A percentile compares a stretch with the other conserved stretches of the same genome.
phyloP scores from a whole-genome alignment of 2,113 vertebrate genomes.

The Equus quagga region DNA sequence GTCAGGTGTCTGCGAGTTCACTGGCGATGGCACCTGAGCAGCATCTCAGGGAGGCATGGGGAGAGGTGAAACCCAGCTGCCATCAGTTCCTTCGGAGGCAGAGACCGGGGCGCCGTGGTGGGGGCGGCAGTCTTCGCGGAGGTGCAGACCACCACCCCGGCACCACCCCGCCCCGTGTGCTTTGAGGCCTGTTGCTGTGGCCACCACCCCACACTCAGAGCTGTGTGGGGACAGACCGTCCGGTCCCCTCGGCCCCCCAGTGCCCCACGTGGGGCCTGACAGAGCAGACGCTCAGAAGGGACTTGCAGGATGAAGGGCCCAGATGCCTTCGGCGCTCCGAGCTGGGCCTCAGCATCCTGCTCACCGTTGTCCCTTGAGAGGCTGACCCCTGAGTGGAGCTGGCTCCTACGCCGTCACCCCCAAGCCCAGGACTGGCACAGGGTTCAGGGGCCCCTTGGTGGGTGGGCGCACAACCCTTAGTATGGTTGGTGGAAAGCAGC shows the following conservation, averaged over 20 bases:
- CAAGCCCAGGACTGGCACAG: rapidly evolving
- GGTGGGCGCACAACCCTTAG: no score
- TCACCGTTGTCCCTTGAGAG: rapidly evolving
- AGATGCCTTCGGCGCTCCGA: rapidly evolving
- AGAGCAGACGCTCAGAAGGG: not conserved
- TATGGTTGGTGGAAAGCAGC: no score
- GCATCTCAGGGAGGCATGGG: not conserved
- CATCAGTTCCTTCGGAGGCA: not conserved
- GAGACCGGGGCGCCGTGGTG: rapidly evolving
- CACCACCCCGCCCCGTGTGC: rapidly evolving
- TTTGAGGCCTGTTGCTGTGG: no score
- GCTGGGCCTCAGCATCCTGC: rapidly evolving
- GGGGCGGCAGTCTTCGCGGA: not conserved
- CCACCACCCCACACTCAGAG: not conserved
- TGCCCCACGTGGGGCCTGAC: rapidly evolving
- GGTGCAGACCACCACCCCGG: rapidly evolving
- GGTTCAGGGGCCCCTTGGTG: not conserved
- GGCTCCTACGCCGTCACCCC: rapidly evolving
- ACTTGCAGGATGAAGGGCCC: not conserved
- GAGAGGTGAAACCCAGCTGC: rapidly evolving
- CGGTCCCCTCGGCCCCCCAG: rapidly evolving
- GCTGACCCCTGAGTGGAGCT: no score
- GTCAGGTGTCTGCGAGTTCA: not conserved
- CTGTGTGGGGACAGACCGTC: not conserved
- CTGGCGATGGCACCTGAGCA: rapidly evolving